phyloP scores from a whole-genome alignment of 2,888 invertebrate genomes.

The Pristionchus maxplancki region DNA sequence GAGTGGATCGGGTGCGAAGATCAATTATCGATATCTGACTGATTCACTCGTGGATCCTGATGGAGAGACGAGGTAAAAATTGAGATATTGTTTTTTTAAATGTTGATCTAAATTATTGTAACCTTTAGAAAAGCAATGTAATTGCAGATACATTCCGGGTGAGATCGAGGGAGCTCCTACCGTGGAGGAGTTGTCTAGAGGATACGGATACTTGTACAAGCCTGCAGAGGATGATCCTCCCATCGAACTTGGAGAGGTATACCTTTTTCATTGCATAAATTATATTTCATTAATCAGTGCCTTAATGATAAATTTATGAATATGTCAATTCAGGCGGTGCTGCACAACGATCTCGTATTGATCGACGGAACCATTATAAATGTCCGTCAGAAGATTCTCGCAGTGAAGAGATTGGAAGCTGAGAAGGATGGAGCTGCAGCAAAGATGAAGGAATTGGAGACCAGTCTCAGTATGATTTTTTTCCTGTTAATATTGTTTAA shows the following conservation, averaged over 20 bases:
- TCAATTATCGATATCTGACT: constrained; percentile 60
- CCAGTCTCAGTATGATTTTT: constrained; percentile 45
- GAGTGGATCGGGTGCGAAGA: constrained; percentile 35
- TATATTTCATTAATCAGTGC: not conserved
- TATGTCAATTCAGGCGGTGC: not conserved
- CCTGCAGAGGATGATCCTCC: not conserved
- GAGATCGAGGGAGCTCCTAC: constrained; percentile 11
- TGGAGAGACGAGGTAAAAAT: constrained; percentile 54
- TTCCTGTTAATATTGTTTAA: too few species aligned
- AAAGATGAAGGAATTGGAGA: constrained; percentile 59
- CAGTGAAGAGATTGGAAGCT: constrained; percentile 68
- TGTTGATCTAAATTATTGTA: not conserved
- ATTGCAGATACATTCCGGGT: constrained; percentile 35
- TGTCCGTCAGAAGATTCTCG: constrained; percentile 69
- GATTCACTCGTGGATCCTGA: constrained; percentile 68
- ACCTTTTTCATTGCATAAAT: not conserved
- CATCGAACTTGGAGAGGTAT: constrained; percentile 3
- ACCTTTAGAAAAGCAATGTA: not conserved
- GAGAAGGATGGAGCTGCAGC: constrained; percentile 68
- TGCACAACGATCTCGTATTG: constrained; percentile 63
- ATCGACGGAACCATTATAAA: constrained; percentile 73
- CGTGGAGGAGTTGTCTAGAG: constrained; percentile 39
- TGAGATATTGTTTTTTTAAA: not conserved
- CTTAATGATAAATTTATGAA: not conserved
- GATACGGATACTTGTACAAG: constrained; percentile 43